Evolutionary conservation across 2,797 vertebrate species (phyloP).

Genomic region (Mionectes olivaceus): DNA sequence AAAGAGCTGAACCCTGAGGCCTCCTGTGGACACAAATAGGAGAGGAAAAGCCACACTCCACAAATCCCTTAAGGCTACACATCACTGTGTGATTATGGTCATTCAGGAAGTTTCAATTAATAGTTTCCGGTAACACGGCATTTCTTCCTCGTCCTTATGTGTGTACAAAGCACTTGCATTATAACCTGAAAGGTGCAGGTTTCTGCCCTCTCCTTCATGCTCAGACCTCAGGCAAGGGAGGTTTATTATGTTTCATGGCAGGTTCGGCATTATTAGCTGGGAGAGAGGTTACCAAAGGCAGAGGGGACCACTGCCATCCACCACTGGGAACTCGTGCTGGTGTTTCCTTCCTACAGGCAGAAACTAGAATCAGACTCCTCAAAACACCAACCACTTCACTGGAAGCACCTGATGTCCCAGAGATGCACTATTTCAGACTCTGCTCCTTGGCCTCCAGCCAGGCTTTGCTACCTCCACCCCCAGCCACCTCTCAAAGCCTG

Average conservation of each 20-base stretch:
- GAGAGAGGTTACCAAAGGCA: not conserved
- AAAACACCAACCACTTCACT: rapidly evolving
- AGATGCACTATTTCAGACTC: rapidly evolving
- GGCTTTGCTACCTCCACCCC: not conserved
- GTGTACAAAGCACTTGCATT: not conserved
- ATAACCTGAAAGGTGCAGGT: not conserved
- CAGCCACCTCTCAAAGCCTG: not conserved
- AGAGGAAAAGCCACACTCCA: not conserved
- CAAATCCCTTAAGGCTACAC: not conserved
- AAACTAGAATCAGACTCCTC: not conserved
- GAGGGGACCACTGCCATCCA: not conserved
- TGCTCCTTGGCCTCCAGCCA: rapidly evolving
- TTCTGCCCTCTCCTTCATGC: not conserved
- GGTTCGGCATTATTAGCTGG: not conserved
- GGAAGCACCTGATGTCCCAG: not conserved
- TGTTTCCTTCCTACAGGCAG: not conserved
- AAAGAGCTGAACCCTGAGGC: not conserved
- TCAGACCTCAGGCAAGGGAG: too few species aligned
- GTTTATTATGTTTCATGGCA: not conserved
- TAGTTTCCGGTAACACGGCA: not conserved
- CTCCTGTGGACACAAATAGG: not conserved
- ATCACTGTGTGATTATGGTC: not conserved
- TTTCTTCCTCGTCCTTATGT: not conserved
- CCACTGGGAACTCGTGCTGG: not conserved
- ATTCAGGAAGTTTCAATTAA: not conserved